These are phyloP conservation scores for Carabus problematicus DNA, from an alignment of 2,888 invertebrate species.

Conservation along the genomic window DNA sequence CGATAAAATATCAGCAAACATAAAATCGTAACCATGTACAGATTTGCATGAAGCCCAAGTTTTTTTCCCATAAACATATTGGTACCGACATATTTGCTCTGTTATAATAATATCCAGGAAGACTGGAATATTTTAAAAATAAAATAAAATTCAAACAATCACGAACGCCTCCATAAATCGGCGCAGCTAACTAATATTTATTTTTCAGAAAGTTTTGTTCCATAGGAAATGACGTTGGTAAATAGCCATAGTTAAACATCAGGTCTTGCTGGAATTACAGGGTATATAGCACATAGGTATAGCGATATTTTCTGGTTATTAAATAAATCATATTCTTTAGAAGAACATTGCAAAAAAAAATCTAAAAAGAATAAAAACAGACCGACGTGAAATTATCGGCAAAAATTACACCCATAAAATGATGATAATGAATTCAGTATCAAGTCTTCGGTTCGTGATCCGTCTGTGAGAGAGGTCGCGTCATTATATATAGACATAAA, in stretches of 20 bases:
- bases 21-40: too few relatives aligned
- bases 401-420: conserved; percentile 27
- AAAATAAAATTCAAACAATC: too few relatives aligned
- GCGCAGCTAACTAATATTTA: too few relatives aligned
- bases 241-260: conserved; percentile 13
- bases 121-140: too few relatives aligned
- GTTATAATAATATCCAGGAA: too few relatives aligned
- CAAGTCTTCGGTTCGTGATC: conserved; percentile 27
- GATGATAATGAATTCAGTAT: conserved; percentile 27
- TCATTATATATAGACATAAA: conserved; percentile 21
- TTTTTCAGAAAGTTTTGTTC: too few relatives aligned
- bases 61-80: too few relatives aligned
- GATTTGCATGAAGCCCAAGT: too few relatives aligned
- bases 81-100: too few relatives aligned
- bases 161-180: too few relatives aligned
- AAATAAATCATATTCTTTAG: conserved; percentile 24
- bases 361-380: conserved; percentile 9
- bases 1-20: too few relatives aligned
- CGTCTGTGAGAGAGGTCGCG: conserved; percentile 14
- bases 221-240: not conserved
- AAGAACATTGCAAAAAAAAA: too few relatives aligned
- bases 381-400: conserved; percentile 19
- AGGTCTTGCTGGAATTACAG: conserved; percentile 22
- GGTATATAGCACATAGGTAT: conserved; percentile 25
- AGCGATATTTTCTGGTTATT: conserved; percentile 16